phyloP scores from a whole-genome alignment of 2,888 invertebrate species.

The Pseudanteris insignis region DNA sequence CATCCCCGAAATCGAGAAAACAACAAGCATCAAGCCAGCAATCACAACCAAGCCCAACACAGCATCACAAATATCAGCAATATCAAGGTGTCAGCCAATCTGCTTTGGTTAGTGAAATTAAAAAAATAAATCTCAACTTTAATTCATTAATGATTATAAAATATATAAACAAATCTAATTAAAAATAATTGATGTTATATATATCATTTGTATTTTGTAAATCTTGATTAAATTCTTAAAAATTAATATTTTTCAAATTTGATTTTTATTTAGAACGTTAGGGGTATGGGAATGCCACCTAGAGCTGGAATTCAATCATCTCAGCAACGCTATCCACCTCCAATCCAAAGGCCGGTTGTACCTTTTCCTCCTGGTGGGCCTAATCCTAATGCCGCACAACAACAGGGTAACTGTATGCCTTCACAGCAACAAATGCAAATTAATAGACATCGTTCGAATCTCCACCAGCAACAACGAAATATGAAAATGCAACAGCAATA shows the following conservation, averaged over 20 bases:
- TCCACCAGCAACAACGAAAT: conserved; percentile 61
- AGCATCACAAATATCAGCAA: conserved; percentile 69
- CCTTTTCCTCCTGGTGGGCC: conserved; percentile 67
- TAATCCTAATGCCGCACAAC: conserved; percentile 63
- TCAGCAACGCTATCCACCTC: conserved; percentile 67
- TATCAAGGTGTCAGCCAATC: conserved; percentile 68
- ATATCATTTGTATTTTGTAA: not conserved
- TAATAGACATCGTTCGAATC: conserved; percentile 61
- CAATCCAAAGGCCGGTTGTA: conserved; percentile 69
- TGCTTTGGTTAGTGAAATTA: conserved; percentile 62
- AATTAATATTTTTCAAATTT: no score
- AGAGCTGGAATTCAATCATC: conserved; percentile 62
- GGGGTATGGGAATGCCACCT: conserved; percentile 64
- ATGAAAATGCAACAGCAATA: conserved; percentile 68
- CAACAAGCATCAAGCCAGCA: conserved; percentile 68
- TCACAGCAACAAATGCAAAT: conserved; percentile 61
- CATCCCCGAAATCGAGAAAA: conserved; percentile 71
- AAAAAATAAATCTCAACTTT: no score
- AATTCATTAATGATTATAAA: not conserved
- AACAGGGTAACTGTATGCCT: conserved; percentile 63
- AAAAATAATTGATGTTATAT: not conserved
- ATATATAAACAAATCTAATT: not conserved
- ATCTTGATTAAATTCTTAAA: no score
- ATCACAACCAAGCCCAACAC: conserved; percentile 70
- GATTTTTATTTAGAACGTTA: conserved; percentile 60